Evolutionary conservation across 2,113 vertebrate genomes (phyloP).

Genomic region (Tangachromis dhanisi): DNA sequence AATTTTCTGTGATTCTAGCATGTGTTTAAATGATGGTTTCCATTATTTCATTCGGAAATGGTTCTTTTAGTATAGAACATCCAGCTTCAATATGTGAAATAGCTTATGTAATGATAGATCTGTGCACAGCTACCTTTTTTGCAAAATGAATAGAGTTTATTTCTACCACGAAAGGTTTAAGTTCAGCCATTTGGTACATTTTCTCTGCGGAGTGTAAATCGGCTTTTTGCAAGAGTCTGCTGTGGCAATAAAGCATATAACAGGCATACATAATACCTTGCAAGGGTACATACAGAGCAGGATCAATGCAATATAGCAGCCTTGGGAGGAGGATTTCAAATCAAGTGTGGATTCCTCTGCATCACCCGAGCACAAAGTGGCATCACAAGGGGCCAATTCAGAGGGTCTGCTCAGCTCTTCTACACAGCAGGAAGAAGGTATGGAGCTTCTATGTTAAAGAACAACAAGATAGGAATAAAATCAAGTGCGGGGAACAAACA

Average conservation of each 20-base stretch:
- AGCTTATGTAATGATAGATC: neutral
- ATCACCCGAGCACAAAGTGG: neutral
- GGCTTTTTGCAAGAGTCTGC: neutral
- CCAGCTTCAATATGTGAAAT: neutral
- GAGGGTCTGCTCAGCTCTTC: neutral
- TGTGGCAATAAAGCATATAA: constrained; percentile 9
- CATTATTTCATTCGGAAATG: neutral
- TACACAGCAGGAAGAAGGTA: neutral
- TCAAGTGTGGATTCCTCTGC: constrained; percentile 3
- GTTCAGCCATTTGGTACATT: neutral
- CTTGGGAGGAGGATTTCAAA: constrained; percentile 22
- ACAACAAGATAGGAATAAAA: neutral
- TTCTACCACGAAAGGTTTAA: neutral
- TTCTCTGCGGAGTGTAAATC: neutral
- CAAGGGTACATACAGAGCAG: constrained; percentile 7
- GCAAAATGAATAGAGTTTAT: neutral
- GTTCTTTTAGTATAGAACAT: neutral
- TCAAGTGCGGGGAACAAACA: neutral
- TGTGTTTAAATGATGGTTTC: neutral
- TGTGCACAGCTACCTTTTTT: neutral
- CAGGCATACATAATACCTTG: constrained; percentile 21
- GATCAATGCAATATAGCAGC: constrained; percentile 26
- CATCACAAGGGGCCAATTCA: constrained; percentile 8
- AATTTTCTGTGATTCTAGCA: neutral
- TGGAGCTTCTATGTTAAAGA: neutral